phyloP scores from a whole-genome alignment of 2,113 vertebrate species.

The Polypterus bichir region DNA sequence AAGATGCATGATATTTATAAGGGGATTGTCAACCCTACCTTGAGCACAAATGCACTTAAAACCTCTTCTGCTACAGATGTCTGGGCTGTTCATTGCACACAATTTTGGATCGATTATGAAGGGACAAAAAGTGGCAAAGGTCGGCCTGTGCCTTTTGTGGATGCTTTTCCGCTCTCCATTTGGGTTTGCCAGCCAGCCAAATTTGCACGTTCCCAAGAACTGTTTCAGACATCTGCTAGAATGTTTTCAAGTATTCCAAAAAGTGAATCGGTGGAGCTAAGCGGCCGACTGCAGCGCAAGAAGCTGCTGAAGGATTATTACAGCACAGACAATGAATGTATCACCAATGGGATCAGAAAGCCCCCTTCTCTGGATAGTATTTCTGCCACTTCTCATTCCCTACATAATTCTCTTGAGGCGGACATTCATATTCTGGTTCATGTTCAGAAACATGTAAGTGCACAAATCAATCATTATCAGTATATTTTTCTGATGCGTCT shows the following conservation, averaged over 20 bases:
- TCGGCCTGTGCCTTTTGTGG: constrained; percentile 77
- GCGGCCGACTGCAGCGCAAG: constrained; percentile 70
- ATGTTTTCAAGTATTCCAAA: constrained; percentile 44
- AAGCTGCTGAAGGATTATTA: constrained; percentile 84
- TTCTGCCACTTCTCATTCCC: constrained; percentile 27
- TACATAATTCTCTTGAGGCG: constrained; percentile 42
- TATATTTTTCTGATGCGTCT: constrained; percentile 79
- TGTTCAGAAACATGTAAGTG: constrained; percentile 74
- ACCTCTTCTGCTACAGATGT: constrained; percentile 75
- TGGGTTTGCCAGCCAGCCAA: constrained; percentile 82
- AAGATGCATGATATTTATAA: constrained; percentile 84
- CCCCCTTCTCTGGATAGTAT: constrained; percentile 43
- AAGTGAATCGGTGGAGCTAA: constrained; percentile 65
- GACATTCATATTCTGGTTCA: constrained; percentile 76
- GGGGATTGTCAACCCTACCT: constrained; percentile 59
- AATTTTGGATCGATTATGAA: constrained; percentile 96
- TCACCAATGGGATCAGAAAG: constrained; percentile 51
- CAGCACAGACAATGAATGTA: constrained; percentile 45
- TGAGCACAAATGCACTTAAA: constrained; percentile 68
- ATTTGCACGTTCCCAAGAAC: constrained; percentile 63
- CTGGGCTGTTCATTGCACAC: constrained; percentile 84
- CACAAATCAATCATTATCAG: constrained; percentile 89
- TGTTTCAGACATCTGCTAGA: constrained; percentile 25
- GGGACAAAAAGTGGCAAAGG: constrained; percentile 72
- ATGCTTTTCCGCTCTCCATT: constrained; percentile 83